Percentiles rank a stretch among this genome's conserved stretches.
phyloP scores from a whole-genome alignment of 2,797 vertebrate species.

The Psittacula derbiana region DNA sequence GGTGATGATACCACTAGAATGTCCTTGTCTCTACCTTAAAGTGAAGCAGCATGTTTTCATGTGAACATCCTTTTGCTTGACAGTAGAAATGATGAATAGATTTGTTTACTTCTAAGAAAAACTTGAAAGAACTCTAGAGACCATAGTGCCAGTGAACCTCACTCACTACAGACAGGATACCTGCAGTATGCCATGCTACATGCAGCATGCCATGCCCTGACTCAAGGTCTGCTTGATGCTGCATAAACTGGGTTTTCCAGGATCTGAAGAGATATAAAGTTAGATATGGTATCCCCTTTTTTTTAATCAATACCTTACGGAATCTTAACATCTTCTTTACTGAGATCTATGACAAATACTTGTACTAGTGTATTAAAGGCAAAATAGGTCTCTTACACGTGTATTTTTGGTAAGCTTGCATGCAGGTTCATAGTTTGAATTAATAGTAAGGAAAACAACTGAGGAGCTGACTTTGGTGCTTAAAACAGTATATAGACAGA shows the following conservation, averaged over 20 bases:
- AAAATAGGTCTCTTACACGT: background rate
- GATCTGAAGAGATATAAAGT: background rate
- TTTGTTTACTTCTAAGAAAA: background rate
- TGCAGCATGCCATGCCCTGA: background rate
- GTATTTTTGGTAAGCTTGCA: background rate
- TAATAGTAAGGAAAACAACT: background rate
- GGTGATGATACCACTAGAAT: background rate
- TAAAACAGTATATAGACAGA: background rate
- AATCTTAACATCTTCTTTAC: background rate
- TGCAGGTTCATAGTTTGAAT: background rate
- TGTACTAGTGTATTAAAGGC: background rate
- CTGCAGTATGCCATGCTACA: no score
- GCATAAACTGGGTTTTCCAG: background rate
- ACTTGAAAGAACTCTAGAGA: background rate
- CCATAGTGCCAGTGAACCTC: background rate
- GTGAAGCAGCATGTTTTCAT: background rate
- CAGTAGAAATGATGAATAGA: background rate
- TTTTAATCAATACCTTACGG: background rate
- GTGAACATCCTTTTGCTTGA: background rate
- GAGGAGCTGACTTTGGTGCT: background rate
- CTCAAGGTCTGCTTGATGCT: background rate
- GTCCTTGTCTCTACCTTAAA: conserved; percentile 49
- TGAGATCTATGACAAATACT: background rate
- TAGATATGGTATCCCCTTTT: background rate
- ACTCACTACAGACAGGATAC: background rate